Percentiles rank a stretch among this genome's conserved stretches.
Conservation (phyloP, 2,797 vertebrate genomes). For the Cichlasoma orientale region DNA sequence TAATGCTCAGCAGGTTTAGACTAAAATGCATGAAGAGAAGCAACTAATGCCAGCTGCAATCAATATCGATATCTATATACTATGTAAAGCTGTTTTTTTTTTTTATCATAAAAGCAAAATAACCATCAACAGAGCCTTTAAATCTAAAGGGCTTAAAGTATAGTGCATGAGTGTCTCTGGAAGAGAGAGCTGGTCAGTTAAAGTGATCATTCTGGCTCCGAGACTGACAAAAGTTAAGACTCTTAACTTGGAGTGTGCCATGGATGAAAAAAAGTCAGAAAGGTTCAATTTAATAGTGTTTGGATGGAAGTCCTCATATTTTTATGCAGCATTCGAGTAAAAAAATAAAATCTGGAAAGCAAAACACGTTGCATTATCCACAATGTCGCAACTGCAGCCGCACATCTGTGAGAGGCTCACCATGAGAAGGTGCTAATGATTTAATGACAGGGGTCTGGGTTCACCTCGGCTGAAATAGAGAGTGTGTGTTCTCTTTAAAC, state of each 20-base stretch:
- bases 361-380: conserved; percentile 9
- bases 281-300: background rate
- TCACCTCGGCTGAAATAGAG: conserved; percentile 62
- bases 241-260: background rate
- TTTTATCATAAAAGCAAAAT: background rate
- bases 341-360: conserved; percentile 11
- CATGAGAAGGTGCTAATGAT: conserved; percentile 77
- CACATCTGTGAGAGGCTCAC: conserved; percentile 43
- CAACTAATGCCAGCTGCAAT: too few relatives aligned
- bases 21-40: background rate
- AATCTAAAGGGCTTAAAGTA: background rate
- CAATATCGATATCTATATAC: background rate
- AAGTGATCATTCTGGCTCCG: too few relatives aligned
- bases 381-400: conserved; percentile 11
- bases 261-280: background rate
- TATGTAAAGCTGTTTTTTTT: background rate
- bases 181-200: background rate
- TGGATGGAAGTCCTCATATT: background rate
- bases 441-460: conserved; percentile 72
- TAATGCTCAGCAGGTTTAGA: background rate
- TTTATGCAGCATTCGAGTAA: background rate
- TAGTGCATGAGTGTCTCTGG: background rate
- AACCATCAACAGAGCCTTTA: background rate
- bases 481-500: conserved; percentile 62
- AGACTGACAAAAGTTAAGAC: background rate